Base-by-base conservation (phyloP, 2,797 vertebrate genomes). In the Enteromius treurensis region DNA sequence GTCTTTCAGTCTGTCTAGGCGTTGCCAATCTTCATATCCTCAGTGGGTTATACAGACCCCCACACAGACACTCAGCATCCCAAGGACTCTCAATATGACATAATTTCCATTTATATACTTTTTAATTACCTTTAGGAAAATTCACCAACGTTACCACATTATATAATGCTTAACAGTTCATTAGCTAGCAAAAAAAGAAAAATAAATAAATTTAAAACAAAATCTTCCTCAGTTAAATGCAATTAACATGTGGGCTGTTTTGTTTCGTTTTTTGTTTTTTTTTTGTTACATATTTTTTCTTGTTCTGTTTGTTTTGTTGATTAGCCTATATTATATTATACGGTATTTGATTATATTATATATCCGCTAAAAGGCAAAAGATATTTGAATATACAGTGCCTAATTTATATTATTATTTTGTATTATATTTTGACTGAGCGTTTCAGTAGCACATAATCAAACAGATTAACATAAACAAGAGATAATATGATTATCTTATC, bases 401-500 rank as follows among this genome's bases (percentile, higher is more conserved):
- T 34, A 1, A 3, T 70, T 4, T 42, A n/a, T 51, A 23, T 17
- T 23, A 45, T 49, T 74, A 23, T 53, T 23, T 9, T 55, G 62
- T 65, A 23, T 42, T n/a, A 42, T 68, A 70, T 70, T 34, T 19
- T 11, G 3, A 7, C 40, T 71, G 9, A 19, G 29, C 64, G 80
- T 53, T 37, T 81, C 45, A 53, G 32, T 53, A 65, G 17, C 10
- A 26, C 29, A 81, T 40, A 40, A 81, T 49, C 21, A 37, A 81
- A 65, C 70, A 51, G 13, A 73, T 47, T 53, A 53, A 32, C 55
- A 26, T 17, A 74, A 65, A 74, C 45, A 64, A 5, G 60, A 81
- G 58, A 74, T 74, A 64, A 74, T 32, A 65, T 1, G 42, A 55
- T 65, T 55, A 32, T 55, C 19, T 67, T 68, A 82, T 82, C 47